A percentile compares a stretch with the other conserved stretches of the same genome.
These are phyloP conservation scores for Tupiocoris notatus DNA, from an alignment of 2,888 invertebrate species.

Conservation along the genomic window DNA sequence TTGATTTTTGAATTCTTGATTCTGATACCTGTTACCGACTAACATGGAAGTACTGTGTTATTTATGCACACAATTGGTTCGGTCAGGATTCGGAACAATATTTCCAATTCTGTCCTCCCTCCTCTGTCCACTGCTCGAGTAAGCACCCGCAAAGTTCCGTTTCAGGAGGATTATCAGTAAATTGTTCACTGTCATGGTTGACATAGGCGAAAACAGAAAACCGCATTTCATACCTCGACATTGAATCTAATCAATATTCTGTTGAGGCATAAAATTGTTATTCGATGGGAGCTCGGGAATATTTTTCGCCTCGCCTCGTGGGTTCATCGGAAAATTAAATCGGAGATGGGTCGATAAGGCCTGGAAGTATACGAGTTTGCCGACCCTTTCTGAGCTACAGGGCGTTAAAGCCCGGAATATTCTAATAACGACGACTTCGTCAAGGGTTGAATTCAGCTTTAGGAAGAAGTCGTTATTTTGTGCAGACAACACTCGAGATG, in stretches of 20 bases:
- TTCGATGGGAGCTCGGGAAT: neutral
- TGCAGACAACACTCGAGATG: neutral
- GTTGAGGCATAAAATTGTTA: neutral
- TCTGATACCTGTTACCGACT: too few relatives aligned
- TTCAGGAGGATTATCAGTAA: too few relatives aligned
- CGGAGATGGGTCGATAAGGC: neutral
- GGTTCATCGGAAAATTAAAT: neutral
- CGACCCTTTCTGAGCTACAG: neutral
- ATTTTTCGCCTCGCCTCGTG: neutral
- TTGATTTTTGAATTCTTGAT: too few relatives aligned
- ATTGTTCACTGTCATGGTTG: too few relatives aligned
- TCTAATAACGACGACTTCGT: neutral
- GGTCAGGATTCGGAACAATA: too few relatives aligned
- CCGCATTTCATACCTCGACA: too few relatives aligned
- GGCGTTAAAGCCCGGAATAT: neutral
- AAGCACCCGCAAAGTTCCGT: too few relatives aligned
- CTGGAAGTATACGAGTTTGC: neutral
- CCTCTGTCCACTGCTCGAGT: too few relatives aligned
- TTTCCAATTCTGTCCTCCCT: too few relatives aligned
- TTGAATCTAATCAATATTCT: neutral
- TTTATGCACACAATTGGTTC: too few relatives aligned
- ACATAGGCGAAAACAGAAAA: too few relatives aligned
- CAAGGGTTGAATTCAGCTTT: neutral
- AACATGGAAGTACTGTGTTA: too few relatives aligned
- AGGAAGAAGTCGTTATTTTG: neutral